Conservation (phyloP, 2,113 vertebrate species). For the Oryzias melastigma region DNA sequence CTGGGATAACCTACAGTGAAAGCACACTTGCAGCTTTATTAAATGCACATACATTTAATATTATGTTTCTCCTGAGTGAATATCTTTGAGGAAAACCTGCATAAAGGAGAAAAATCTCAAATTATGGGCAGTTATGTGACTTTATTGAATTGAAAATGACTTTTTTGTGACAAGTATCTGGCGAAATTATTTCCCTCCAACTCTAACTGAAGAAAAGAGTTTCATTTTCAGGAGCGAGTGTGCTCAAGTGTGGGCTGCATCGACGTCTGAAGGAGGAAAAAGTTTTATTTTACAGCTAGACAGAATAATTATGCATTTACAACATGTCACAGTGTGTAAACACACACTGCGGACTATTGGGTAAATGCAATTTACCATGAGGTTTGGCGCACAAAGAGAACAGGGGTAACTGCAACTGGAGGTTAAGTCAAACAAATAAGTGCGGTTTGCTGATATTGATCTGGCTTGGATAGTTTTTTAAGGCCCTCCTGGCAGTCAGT, state of each 20-base stretch:
- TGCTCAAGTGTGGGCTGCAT: conserved; percentile 46
- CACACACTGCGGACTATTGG: conserved; percentile 51
- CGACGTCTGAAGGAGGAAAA: conserved; percentile 45
- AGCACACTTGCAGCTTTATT: conserved; percentile 25
- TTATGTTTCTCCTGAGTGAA: conserved; percentile 27
- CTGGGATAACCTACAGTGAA: conserved; percentile 51
- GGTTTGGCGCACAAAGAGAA: conserved; percentile 63
- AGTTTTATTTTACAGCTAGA: conserved; percentile 57
- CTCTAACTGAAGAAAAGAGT: conserved; percentile 31
- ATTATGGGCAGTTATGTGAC: too few relatives aligned
- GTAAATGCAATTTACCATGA: conserved; percentile 61
- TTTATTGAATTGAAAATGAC: too few relatives aligned
- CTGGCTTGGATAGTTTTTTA: conserved; percentile 71
- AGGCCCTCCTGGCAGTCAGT: conserved; percentile 69
- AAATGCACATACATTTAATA: conserved; percentile 45
- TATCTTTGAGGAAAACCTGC: too few relatives aligned
- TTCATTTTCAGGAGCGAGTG: conserved; percentile 26
- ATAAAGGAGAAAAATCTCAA: too few relatives aligned
- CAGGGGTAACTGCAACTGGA: conserved; percentile 57
- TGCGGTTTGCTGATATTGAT: conserved; percentile 74
- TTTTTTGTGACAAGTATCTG: too few relatives aligned
- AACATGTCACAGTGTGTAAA: conserved; percentile 55
- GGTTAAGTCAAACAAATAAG: conserved; percentile 73
- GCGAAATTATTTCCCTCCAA: conserved; percentile 15
- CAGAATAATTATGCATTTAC: conserved; percentile 68